A percentile compares a stretch with the other conserved stretches of the same genome.
Evolutionary conservation across 1,140 invertebrate genomes (phyloP).

Genomic region (Neoseiulus cucumeris): DNA sequence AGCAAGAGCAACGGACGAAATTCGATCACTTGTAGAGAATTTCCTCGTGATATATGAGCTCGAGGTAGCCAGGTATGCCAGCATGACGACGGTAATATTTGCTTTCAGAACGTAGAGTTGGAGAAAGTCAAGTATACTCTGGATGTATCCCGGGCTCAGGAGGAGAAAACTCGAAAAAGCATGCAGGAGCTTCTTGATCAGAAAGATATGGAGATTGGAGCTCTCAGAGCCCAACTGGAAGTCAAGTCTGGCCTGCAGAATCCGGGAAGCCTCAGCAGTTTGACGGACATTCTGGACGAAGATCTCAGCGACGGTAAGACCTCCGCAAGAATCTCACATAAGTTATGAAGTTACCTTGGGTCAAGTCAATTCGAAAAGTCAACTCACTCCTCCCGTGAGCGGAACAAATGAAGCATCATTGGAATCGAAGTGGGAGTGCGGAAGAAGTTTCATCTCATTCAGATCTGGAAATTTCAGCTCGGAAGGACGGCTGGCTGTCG

Average conservation of each 20-base stretch:
- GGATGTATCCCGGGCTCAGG: neutral
- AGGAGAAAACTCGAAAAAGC: neutral
- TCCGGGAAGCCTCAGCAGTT: slow-evolving; percentile 62
- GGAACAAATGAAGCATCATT: neutral
- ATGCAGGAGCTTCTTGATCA: neutral
- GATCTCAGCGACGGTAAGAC: slow-evolving; percentile 26
- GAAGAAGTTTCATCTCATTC: too few species aligned
- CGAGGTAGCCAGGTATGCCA: too few species aligned
- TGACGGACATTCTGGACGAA: slow-evolving; percentile 56
- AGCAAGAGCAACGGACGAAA: too few species aligned
- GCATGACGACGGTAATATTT: too few species aligned
- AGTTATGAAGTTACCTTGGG: too few species aligned
- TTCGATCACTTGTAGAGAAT: too few species aligned
- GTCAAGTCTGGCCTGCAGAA: neutral
- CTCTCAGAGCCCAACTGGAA: neutral
- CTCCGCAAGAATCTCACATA: neutral
- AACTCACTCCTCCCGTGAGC: neutral
- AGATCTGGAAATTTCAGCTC: slow-evolving; percentile 35
- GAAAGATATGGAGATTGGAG: neutral
- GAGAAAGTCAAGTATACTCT: neutral
- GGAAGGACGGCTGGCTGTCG: slow-evolving; percentile 84
- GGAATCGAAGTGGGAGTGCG: too few species aligned
- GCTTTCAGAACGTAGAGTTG: neutral
- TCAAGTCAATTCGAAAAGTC: too few species aligned
- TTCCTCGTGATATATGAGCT: too few species aligned